Evolutionary conservation across 2,797 vertebrate genomes (phyloP).

Genomic region (Aldrovandia affinis): DNA sequence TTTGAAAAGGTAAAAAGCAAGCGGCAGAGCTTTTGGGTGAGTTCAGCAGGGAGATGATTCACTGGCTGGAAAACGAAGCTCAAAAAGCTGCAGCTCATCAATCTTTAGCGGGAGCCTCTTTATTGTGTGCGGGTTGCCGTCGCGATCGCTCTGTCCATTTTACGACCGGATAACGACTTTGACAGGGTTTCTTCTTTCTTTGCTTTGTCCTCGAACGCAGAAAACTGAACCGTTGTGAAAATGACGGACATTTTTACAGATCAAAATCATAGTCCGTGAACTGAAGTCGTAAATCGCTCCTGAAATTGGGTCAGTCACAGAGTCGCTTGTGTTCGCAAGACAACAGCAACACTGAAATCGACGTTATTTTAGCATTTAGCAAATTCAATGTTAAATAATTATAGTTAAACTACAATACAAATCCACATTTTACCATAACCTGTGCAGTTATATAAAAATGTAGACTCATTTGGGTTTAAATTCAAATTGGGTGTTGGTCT

Average conservation of each 20-base stretch:
- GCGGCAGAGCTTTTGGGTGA: neutral
- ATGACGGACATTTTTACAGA: neutral
- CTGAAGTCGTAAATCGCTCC: neutral
- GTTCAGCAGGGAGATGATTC: slow-evolving; percentile 14
- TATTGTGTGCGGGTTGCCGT: neutral
- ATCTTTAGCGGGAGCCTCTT: neutral
- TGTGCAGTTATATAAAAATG: neutral
- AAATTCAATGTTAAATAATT: neutral
- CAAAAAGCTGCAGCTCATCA: neutral
- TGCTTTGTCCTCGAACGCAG: neutral
- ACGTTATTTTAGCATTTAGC: neutral
- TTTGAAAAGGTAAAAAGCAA: neutral
- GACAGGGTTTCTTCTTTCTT: neutral
- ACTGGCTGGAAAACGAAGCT: neutral
- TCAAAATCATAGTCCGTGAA: neutral
- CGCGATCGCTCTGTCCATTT: neutral
- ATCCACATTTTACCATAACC: neutral
- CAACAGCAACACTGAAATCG: neutral
- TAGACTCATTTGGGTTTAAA: neutral
- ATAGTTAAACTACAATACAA: neutral
- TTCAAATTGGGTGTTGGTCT: neutral
- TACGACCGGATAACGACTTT: neutral
- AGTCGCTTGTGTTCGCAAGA: neutral
- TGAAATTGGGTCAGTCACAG: neutral
- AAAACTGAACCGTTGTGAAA: neutral